Evolutionary conservation across 2,888 invertebrate genomes (phyloP).

Genomic region (Leptinotarsa peninsularis): DNA sequence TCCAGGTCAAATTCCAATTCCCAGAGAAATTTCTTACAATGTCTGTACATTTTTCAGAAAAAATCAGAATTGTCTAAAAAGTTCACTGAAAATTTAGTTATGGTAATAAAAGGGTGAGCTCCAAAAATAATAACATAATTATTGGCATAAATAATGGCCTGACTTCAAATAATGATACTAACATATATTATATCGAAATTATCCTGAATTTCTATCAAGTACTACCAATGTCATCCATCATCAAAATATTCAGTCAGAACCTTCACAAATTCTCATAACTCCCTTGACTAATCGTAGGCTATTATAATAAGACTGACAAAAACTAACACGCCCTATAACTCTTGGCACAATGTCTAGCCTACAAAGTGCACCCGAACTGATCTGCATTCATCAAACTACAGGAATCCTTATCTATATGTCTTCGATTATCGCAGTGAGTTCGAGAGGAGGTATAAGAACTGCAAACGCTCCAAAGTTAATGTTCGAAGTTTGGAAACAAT

Average conservation of each 20-base stretch:
- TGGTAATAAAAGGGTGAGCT: no score
- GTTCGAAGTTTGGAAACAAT: conserved; percentile 26
- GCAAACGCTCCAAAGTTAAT: conserved; percentile 22
- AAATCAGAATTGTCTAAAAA: no score
- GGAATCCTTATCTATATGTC: conserved; percentile 17
- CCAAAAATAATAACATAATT: no score
- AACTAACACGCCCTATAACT: conserved; percentile 1
- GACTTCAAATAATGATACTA: no score
- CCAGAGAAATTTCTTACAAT: no score
- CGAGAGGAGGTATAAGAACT: conserved; percentile 28
- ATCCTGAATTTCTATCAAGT: no score
- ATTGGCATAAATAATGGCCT: no score
- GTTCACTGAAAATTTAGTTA: no score
- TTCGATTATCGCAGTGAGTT: conserved; percentile 22
- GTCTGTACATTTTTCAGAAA: no score
- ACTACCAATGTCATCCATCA: no score
- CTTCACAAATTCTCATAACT: neutral
- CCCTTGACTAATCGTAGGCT: neutral
- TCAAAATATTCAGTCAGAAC: neutral
- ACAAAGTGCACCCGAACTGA: conserved; percentile 2
- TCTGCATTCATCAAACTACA: conserved; percentile 7
- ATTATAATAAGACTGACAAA: neutral
- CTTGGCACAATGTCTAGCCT: neutral
- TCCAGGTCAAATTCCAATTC: no score
- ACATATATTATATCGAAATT: no score